Evolutionary conservation across 2,888 invertebrate species (phyloP), one percentile per base, ranked within the genome.

Genomic region (Andrena dorsata): DNA sequence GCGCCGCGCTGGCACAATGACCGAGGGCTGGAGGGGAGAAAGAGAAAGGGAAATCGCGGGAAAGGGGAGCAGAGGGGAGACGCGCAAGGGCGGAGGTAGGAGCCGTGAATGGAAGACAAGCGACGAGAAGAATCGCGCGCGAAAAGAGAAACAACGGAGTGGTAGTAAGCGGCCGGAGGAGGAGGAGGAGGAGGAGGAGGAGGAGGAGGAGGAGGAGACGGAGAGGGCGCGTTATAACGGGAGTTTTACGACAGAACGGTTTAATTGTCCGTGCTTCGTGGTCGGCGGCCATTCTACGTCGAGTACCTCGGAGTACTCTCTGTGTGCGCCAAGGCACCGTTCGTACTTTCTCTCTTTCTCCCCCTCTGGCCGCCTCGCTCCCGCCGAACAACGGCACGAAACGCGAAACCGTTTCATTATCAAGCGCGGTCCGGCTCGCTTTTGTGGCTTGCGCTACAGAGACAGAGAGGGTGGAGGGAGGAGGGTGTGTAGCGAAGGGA

Each of bases 221-320:
- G 47, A 47, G 30, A 7, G 72, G 76, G 70, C 72, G 86, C 77
- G 85, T 88, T 87, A 85, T 82, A 88, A 88, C 88, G 89, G 87
- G 85, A 87, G 83, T 86, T 89, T 88, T 86, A 86, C 83, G 85
- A 86, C 83, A 82, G 85, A 83, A 87, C 88, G 84, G 87, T 86
- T 90, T 90, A 90, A 91, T 89, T 90, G 89, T 90, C 85, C 89
- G 87, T 88, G 78, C 84, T 77, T 82, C 88, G 88, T 81, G 88
- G 85, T 86, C 85, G 85, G 80, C 88, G 81, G 81, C 83, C 81
- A 85, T 87, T 88, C 86, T 80, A 82, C 75, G 84, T 84, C 81
- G 84, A 86, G 76, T 73, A 82, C 80, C 68, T 74, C 35, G 71
- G 41, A 81, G 82, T 80, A 82, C 82, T 84, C 86, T 84, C 86